A percentile compares a stretch with the other conserved stretches of the same genome.
Evolutionary conservation across 2,113 vertebrate species (phyloP).

Genomic region (Lontra canadensis): DNA sequence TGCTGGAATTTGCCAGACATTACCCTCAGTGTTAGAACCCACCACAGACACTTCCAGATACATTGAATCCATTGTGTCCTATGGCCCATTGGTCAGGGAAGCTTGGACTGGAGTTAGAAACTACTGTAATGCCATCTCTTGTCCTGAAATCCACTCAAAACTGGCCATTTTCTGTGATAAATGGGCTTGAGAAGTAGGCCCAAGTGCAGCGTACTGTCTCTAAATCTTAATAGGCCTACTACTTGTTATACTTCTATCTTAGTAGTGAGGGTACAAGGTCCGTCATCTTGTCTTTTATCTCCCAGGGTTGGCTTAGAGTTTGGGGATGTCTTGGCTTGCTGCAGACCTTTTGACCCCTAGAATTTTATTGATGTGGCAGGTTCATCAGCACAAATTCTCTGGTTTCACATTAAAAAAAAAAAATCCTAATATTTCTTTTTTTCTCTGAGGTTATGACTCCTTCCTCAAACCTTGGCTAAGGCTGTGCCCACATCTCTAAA

Average conservation of each 20-base stretch:
- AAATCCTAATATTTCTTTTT: neutral
- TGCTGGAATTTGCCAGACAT: neutral
- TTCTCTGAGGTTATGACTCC: neutral
- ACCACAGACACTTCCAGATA: neutral
- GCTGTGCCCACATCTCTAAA: neutral
- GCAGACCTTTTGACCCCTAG: neutral
- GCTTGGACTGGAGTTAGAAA: neutral
- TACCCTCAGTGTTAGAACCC: neutral
- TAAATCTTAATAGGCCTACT: neutral
- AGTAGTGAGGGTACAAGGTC: neutral
- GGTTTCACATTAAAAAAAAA: neutral
- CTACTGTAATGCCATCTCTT: neutral
- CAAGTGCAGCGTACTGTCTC: neutral
- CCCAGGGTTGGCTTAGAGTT: neutral
- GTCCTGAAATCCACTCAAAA: neutral
- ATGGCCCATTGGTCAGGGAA: neutral
- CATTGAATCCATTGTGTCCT: neutral
- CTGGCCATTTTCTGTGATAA: neutral
- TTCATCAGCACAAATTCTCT: neutral
- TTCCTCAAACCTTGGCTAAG: neutral
- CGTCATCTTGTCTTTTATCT: neutral
- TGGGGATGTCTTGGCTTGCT: neutral
- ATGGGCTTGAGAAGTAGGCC: neutral
- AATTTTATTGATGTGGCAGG: neutral
- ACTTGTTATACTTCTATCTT: neutral